Percentiles rank a stretch among this genome's conserved stretches.
Evolutionary conservation across 2,797 vertebrate species (phyloP).

Genomic region (Pangasius krempfi): DNA sequence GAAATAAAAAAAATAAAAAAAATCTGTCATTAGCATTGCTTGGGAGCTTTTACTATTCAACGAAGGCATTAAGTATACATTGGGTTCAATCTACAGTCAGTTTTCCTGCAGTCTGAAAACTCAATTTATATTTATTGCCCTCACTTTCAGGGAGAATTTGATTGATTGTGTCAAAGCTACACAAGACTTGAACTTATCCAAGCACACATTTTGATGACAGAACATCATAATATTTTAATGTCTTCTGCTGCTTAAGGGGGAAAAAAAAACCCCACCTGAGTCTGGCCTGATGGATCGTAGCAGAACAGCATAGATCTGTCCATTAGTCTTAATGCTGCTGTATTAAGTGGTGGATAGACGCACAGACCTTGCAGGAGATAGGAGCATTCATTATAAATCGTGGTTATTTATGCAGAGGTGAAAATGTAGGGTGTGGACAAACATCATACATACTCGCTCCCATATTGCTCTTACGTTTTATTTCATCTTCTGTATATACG

Average conservation of each 20-base stretch:
- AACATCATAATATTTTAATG: constrained; percentile 9
- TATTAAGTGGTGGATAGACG: background rate
- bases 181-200: background rate
- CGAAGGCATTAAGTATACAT: constrained; percentile 10
- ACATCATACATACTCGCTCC: constrained; percentile 4
- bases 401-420: background rate
- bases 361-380: background rate
- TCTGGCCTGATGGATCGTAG: background rate
- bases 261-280: background rate
- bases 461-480: background rate
- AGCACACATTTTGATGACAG: background rate
- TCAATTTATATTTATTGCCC: background rate
- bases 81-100: background rate
- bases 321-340: constrained; percentile 22
- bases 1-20: background rate
- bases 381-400: background rate
- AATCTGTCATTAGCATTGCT: background rate
- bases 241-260: background rate
- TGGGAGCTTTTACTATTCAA: background rate
- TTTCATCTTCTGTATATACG: background rate
- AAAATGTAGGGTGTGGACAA: background rate
- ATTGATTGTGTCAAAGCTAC: constrained; percentile 1
- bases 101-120: background rate
- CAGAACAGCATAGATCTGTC: background rate
- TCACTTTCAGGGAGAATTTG: background rate